Percentiles rank a stretch among this genome's conserved stretches.
Conservation (phyloP, 2,797 vertebrate species). For the Epinephelus coioides region DNA sequence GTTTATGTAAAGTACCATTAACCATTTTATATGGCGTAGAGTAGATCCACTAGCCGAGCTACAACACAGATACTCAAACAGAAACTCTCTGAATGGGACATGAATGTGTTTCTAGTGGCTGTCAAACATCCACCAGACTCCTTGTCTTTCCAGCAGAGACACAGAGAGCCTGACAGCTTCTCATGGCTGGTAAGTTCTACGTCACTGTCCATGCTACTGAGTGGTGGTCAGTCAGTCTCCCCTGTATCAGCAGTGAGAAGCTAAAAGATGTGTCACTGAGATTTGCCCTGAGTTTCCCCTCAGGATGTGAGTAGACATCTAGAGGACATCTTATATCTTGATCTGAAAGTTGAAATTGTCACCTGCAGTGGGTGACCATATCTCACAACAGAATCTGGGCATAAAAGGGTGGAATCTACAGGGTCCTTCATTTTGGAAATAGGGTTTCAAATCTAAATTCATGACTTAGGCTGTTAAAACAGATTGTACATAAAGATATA, state of each 20-base stretch:
- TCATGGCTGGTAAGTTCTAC: neutral
- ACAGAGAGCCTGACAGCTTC: neutral
- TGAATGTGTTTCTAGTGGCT: neutral
- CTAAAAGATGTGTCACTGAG: constrained; percentile 11
- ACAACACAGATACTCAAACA: no score
- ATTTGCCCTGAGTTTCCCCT: constrained; percentile 33
- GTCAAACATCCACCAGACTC: neutral
- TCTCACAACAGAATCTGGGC: neutral
- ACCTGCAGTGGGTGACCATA: neutral
- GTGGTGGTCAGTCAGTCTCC: neutral
- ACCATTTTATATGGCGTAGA: no score
- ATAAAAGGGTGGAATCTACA: neutral
- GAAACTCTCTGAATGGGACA: no score
- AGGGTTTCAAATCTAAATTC: neutral
- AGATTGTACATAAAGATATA: neutral
- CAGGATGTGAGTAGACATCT: constrained; percentile 47
- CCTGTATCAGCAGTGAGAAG: neutral
- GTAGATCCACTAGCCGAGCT: no score
- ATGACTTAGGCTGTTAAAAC: neutral
- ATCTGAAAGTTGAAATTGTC: constrained; percentile 24
- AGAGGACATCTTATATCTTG: constrained; percentile 61
- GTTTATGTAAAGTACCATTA: no score
- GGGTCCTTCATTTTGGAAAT: neutral
- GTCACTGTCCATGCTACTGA: neutral
- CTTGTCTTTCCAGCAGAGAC: neutral